Percentiles rank a stretch among this genome's conserved stretches.
These are phyloP conservation scores for Drosophila prolongata DNA, from an alignment of 2,888 invertebrate species.

Conservation along the genomic window DNA sequence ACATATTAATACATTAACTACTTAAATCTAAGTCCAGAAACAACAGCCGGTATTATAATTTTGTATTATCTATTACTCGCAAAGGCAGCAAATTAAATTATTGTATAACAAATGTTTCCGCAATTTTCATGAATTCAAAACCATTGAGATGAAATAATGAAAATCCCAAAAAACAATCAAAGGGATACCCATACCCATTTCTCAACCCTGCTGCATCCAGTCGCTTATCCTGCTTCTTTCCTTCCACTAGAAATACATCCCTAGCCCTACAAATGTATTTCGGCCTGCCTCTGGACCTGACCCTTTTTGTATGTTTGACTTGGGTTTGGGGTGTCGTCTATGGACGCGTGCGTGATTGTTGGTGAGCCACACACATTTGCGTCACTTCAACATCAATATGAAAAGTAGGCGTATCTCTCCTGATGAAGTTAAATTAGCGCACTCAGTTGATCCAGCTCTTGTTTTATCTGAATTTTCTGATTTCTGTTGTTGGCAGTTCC, in stretches of 20 bases:
- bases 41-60: conserved; percentile 27
- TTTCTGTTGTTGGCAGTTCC: conserved; percentile 13
- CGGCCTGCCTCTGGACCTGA: conserved; percentile 41
- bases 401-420: conserved; percentile 61
- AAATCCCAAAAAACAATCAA: conserved; percentile 83
- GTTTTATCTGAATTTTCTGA: conserved; percentile 12
- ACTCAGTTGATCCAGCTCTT: conserved; percentile 15
- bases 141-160: conserved; percentile 83
- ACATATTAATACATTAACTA: background rate
- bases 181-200: conserved; percentile 60
- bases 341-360: conserved; percentile 64
- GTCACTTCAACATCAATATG: conserved; percentile 50
- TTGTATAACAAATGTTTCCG: conserved; percentile 81
- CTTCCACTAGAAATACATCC: conserved; percentile 26
- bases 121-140: conserved; percentile 82
- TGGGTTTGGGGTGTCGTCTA: conserved; percentile 39
- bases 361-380: conserved; percentile 67
- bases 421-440: conserved; percentile 69
- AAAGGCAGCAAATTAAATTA: conserved; percentile 65
- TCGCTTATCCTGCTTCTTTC: conserved; percentile 22
- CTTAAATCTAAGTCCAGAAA: conserved; percentile 1
- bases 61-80: conserved; percentile 22
- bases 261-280: conserved; percentile 33
- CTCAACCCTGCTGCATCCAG: conserved; percentile 21
- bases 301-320: conserved; percentile 40